Conservation (phyloP, 2,113 vertebrate species). For the Lampris megalopsis region DNA sequence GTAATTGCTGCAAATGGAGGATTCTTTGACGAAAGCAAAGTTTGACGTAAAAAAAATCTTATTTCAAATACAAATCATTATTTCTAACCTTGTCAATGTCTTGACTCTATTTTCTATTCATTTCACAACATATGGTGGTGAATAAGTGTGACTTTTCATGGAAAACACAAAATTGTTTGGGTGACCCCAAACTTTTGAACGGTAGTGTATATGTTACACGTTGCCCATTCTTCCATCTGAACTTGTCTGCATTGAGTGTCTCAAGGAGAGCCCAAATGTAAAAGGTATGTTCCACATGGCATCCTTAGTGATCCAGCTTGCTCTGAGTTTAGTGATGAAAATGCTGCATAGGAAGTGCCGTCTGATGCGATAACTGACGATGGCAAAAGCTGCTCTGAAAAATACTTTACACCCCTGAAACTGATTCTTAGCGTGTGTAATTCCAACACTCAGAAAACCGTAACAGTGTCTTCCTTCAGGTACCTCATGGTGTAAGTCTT, state of each 20-base stretch:
- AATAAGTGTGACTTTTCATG: too few relatives aligned
- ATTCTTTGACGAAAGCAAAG: too few relatives aligned
- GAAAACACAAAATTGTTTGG: too few relatives aligned
- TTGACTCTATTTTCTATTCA: too few relatives aligned
- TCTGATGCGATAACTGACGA: constrained; percentile 85
- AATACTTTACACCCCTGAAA: accelerated
- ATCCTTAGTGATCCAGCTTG: background rate
- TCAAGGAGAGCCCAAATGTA: background rate
- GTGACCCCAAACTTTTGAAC: too few relatives aligned
- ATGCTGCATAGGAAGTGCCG: constrained; percentile 81
- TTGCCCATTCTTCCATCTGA: accelerated
- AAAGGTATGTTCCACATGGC: constrained; percentile 41
- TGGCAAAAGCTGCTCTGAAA: constrained; percentile 73
- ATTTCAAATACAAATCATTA: too few relatives aligned
- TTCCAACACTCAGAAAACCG: background rate
- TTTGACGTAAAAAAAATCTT: too few relatives aligned
- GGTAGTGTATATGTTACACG: constrained; percentile 30
- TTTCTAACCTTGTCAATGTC: too few relatives aligned
- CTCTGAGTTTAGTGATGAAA: constrained; percentile 64
- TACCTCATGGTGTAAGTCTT: background rate
- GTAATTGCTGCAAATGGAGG: too few relatives aligned
- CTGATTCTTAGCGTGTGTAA: accelerated
- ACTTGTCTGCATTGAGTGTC: accelerated
- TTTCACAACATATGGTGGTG: too few relatives aligned
- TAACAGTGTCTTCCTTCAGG: background rate